Base-by-base conservation (phyloP, 2,113 vertebrate genomes). In the Cygnus buccinator region DNA sequence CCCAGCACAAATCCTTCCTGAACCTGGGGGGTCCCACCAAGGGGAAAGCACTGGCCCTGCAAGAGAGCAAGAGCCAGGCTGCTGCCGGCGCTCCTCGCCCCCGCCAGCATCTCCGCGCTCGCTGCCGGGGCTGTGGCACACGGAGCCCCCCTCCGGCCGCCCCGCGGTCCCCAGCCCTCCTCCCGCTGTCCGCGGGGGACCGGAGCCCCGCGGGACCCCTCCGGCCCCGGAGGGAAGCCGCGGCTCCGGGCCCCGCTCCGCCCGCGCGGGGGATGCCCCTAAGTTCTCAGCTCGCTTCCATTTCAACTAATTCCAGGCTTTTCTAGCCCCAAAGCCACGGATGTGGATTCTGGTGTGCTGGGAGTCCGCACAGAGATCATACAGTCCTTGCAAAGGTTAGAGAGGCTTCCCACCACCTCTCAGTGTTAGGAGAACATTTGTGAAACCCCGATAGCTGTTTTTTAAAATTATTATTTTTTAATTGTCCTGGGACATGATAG, bases 331-430 rank as follows among this genome's bases (percentile, higher is more conserved):
- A 57, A 26, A 10, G 55, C 43, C 3, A 3, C 3, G 13, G 0
- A 35, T 3, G 72, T 44, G 39, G 29, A 13, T 1, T 3, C 18
- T 1, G 70, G 22, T 1, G 79, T 0, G 35, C 83, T 73, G n/a
- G 7, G 54, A 1, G 61, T 63, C 4, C 10, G 2, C 50, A 1
- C 1, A 35, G 63, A 18, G 0, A 1, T 48, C 46, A 48, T 2
- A 12, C 28, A 4, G 14, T 4, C 35, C 41, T 22, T 10, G 6
- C 41, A 11, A 39, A n/a, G 41, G 35, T 4, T 7, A 57, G 57
- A 19, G 25, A 9, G 37, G 43, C 59, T 66, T 10, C 26, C 74
- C 63, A 16, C 4, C n/a, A 2, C 33, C 39, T 44, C 3, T 8
- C 61, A 52, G 72, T n/a, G 68, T 11, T 1, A 8, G 44, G 54